Evolutionary conservation across 2,113 vertebrate genomes (phyloP).

Genomic region (Rousettus leschenaultii): DNA sequence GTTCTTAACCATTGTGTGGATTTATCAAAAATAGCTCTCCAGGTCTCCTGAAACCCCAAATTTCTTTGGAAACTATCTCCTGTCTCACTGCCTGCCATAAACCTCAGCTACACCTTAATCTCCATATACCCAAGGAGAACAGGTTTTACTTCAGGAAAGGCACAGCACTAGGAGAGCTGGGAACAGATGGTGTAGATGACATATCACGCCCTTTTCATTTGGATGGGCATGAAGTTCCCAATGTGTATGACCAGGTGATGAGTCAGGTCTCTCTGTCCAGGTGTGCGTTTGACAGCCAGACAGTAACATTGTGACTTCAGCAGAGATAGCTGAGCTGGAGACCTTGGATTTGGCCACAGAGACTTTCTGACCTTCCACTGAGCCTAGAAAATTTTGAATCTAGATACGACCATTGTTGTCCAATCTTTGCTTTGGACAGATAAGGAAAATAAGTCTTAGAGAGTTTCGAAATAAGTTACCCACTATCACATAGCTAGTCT

Average conservation of each 20-base stretch:
- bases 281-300: not conserved
- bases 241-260: not conserved
- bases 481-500: not conserved
- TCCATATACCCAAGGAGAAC: not conserved
- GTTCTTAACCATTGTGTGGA: no score
- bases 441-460: not conserved
- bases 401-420: not conserved
- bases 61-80: not conserved
- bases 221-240: not conserved
- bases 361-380: not conserved
- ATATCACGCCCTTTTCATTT: not conserved
- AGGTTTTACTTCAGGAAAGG: slow-evolving; percentile 45
- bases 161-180: not conserved
- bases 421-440: not conserved
- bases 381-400: not conserved
- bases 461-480: not conserved
- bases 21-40: not conserved
- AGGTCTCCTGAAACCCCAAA: not conserved
- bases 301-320: not conserved
- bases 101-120: not conserved
- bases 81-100: not conserved
- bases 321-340: not conserved
- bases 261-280: not conserved
- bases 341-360: not conserved
- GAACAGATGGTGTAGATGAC: slow-evolving; percentile 26